phyloP scores from a whole-genome alignment of 2,888 invertebrate species.

The Emmelina monodactyla region DNA sequence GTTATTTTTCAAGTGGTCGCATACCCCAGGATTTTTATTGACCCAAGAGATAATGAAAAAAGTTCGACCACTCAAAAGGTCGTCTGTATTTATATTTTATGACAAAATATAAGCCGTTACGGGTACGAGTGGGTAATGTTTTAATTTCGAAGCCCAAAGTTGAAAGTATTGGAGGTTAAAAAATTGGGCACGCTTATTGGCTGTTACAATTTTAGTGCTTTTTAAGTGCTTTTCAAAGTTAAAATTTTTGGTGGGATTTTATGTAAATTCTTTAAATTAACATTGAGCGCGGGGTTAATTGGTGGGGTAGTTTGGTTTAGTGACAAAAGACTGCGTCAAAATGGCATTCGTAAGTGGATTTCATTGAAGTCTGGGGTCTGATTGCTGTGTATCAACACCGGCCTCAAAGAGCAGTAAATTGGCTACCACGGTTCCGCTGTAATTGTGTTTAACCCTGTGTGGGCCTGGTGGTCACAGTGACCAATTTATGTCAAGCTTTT shows the following conservation, averaged over 20 bases:
- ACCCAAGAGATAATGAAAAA: constrained; percentile 38
- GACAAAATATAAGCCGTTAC: constrained; percentile 4
- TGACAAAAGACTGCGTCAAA: too few species aligned
- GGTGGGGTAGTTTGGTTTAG: too few species aligned
- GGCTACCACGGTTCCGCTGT: too few species aligned
- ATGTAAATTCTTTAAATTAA: constrained; percentile 58
- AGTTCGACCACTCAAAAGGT: constrained; percentile 25
- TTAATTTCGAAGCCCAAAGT: constrained; percentile 12
- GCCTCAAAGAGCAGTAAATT: too few species aligned
- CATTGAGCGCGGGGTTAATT: too few species aligned
- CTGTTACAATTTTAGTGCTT: constrained; percentile 55
- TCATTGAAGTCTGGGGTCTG: too few species aligned
- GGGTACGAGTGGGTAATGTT: constrained; percentile 11
- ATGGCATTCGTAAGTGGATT: too few species aligned
- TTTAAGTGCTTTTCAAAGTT: constrained; percentile 50
- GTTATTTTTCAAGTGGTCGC: background rate
- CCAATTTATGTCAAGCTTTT: too few species aligned
- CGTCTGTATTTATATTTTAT: constrained; percentile 12
- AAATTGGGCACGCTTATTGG: constrained; percentile 45
- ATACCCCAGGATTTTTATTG: background rate
- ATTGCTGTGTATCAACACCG: too few species aligned
- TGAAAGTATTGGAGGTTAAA: constrained; percentile 12
- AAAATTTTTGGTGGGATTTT: constrained; percentile 43
- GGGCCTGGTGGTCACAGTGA: too few species aligned
- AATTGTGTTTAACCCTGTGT: too few species aligned